Evolutionary conservation across 2,113 vertebrate species (phyloP).

Genomic region (Catharus fuscescens): DNA sequence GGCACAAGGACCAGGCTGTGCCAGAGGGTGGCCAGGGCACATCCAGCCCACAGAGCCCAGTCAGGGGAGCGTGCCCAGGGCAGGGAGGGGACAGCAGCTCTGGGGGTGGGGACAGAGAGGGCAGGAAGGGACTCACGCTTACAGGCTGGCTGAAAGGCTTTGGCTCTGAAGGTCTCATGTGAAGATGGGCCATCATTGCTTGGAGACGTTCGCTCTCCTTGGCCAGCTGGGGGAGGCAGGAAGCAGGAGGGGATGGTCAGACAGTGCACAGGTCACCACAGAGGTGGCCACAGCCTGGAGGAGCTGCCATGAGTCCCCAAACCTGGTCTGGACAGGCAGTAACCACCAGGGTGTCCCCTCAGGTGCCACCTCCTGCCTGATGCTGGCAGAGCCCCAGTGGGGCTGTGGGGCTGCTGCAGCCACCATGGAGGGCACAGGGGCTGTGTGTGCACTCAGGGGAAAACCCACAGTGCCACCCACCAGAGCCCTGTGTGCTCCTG

Average conservation of each 20-base stretch:
- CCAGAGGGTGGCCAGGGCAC: neutral
- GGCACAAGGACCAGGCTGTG: neutral
- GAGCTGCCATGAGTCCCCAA: fast-evolving
- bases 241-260: neutral
- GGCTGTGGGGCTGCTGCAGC: neutral
- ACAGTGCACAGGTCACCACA: neutral
- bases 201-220: slow-evolving; percentile 98
- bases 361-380: neutral
- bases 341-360: neutral
- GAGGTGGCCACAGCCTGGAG: neutral
- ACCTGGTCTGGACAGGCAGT: neutral
- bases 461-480: neutral
- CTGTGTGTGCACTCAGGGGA: neutral
- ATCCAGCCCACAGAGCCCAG: fast-evolving
- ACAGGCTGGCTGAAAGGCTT: slow-evolving; percentile 98
- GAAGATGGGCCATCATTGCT: slow-evolving; percentile 99
- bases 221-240: slow-evolving; percentile 80
- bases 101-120: fast-evolving
- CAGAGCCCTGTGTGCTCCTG: neutral
- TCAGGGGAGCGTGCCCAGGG: neutral
- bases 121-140: slow-evolving; percentile 55
- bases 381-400: fast-evolving
- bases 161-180: slow-evolving; percentile 98
- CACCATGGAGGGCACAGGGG: neutral
- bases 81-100: neutral